Conservation (phyloP, 2,797 vertebrate genomes). For the Sebastes matsubarae region DNA sequence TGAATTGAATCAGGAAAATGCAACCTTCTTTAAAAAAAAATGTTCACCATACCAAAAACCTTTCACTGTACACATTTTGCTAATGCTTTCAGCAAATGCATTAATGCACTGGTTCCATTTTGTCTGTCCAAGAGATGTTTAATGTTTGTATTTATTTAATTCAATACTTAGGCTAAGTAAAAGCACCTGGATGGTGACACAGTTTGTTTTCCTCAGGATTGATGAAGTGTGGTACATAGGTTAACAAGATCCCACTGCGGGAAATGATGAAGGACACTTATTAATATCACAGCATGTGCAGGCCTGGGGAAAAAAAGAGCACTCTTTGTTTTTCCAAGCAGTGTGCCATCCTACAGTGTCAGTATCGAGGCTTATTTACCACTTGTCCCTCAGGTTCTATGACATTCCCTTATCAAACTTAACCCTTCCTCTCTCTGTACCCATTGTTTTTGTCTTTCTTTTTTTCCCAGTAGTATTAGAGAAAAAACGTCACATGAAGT, state of each 20-base stretch:
- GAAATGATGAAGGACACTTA: conserved; percentile 74
- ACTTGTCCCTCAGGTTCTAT: conserved; percentile 53
- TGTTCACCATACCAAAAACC: neutral
- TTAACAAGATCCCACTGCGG: conserved; percentile 73
- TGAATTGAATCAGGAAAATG: neutral
- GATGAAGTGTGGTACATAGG: conserved; percentile 65
- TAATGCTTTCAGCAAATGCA: neutral
- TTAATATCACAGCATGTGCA: conserved; percentile 73
- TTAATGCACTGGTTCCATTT: neutral
- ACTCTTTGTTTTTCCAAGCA: conserved; percentile 70
- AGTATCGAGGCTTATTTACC: conserved; percentile 54
- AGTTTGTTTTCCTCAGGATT: conserved; percentile 47
- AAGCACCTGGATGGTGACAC: conserved; percentile 39
- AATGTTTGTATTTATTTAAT: neutral
- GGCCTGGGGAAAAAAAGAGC: conserved; percentile 53
- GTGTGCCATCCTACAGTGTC: conserved; percentile 51
- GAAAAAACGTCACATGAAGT: neutral
- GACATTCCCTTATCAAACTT: conserved; percentile 50
- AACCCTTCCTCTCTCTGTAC: conserved; percentile 11
- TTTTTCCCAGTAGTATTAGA: neutral
- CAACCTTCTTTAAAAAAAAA: neutral
- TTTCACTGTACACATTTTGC: neutral
- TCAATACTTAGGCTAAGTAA: neutral
- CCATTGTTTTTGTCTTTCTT: neutral
- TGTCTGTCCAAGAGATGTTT: neutral